Evolutionary conservation across 2,888 invertebrate genomes (phyloP), one percentile per base, ranked within the genome.

Genomic region (Oasisia sp.): DNA sequence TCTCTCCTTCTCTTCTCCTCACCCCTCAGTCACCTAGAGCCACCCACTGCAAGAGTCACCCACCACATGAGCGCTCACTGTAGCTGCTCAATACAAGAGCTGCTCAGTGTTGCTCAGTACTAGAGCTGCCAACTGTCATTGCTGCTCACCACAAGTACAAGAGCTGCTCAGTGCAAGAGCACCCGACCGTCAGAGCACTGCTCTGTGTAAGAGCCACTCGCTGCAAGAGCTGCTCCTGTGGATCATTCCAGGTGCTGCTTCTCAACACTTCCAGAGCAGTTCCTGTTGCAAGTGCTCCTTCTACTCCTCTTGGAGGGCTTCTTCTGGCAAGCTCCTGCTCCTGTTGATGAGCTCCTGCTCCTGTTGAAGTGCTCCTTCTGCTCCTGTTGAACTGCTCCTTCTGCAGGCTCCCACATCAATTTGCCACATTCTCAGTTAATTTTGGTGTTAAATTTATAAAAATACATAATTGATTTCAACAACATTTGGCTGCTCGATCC

Each of bases 361-460:
- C 58, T 5, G 50, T 50, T 50, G 50, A 12, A 58, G 74, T 19
- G 74, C 74, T 74, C 19, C 74, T 74, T 27, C 50, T 50, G 50
- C 50, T 50, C 50, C 50, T 12, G 50, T 50, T 50, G 5, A 14
- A 50, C 9, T 19, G 7, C 7, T 74, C 74, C 7, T 74, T 27
- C 74, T 74, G 74, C 74, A 74, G 74, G 74, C 74, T 74, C 27
- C 74, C 74, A 74, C n/a, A 74, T n/a, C 74, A 74, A 74, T n/a
- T 27, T 74, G 74, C 27, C 74, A 74, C 74, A 74, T 74, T 74
- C 74, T 74, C 74, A 27, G 27, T 74, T 74, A 19, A 74, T 74
- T 74, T 74, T 74, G 74, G 74, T 74, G 74, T 74, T n/a, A 27
- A 74, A 74, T 74, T 74, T 27, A 74, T 27, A 74, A 74, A 74